These are phyloP conservation scores for Furnarius figulus DNA, from an alignment of 2,113 vertebrate genomes.

Conservation along the genomic window DNA sequence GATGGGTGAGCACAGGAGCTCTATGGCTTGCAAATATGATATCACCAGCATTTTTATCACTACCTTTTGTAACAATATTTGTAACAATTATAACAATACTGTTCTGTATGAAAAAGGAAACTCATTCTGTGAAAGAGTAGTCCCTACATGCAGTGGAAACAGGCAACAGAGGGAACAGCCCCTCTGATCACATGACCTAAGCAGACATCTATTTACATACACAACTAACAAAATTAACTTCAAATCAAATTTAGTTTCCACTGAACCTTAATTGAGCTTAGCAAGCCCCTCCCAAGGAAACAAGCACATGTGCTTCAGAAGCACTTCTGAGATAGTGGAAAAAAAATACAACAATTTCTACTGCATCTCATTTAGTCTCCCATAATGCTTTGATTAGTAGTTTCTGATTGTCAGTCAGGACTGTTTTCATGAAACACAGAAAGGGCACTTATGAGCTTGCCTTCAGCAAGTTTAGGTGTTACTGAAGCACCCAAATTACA, in stretches of 20 bases:
- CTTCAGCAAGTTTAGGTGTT: not conserved
- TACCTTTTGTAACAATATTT: not conserved
- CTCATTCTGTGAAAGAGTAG: not conserved
- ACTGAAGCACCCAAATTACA: not conserved
- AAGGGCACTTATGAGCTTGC: not conserved
- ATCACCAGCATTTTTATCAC: not conserved
- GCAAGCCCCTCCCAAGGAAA: not conserved
- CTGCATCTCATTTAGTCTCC: not conserved
- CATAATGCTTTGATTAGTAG: not conserved
- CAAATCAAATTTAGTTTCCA: not conserved
- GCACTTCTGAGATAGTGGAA: not conserved
- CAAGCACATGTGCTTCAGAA: not conserved
- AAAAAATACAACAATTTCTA: not conserved
- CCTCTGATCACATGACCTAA: not conserved
- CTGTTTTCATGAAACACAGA: not conserved
- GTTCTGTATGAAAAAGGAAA: not conserved
- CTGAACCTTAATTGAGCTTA: not conserved
- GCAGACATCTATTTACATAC: not conserved
- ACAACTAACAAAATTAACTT: not conserved
- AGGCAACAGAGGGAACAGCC: not conserved
- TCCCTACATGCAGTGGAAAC: fast-evolving
- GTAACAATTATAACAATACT: not conserved
- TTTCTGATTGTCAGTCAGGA: not conserved
- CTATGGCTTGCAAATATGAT: not conserved
- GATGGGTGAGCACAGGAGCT: not conserved